Conservation (phyloP, 2,797 vertebrate genomes). For the Periparus ater region DNA sequence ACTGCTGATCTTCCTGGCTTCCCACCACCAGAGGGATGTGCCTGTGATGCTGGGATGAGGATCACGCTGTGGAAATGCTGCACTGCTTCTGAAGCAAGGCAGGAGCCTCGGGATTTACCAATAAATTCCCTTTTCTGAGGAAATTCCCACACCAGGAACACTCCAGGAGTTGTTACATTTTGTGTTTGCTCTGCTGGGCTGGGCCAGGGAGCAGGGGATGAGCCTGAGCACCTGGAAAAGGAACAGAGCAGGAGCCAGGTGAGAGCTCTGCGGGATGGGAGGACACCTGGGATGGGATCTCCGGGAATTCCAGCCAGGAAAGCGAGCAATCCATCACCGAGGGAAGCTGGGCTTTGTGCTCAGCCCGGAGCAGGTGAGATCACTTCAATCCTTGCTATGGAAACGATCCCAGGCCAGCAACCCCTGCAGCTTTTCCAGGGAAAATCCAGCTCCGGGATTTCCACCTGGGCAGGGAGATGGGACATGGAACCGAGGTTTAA, state of each 20-base stretch:
- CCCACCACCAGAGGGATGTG: neutral
- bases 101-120: neutral
- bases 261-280: neutral
- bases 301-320: neutral
- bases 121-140: neutral
- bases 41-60: neutral
- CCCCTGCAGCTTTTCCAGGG: neutral
- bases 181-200: neutral
- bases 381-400: neutral
- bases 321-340: fast-evolving
- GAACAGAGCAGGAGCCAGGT: neutral
- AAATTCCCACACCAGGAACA: neutral
- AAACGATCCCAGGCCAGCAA: neutral
- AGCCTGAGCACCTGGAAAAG: neutral
- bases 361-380: neutral
- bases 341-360: neutral
- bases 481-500: neutral
- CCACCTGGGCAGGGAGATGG: neutral
- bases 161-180: neutral
- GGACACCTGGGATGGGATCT: neutral
- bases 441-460: neutral
- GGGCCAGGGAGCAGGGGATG: neutral
- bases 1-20: neutral
- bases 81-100: neutral
- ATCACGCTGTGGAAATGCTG: neutral